Evolutionary conservation across 2,797 vertebrate genomes (phyloP).

Genomic region (Sebastes ruberrimus): DNA sequence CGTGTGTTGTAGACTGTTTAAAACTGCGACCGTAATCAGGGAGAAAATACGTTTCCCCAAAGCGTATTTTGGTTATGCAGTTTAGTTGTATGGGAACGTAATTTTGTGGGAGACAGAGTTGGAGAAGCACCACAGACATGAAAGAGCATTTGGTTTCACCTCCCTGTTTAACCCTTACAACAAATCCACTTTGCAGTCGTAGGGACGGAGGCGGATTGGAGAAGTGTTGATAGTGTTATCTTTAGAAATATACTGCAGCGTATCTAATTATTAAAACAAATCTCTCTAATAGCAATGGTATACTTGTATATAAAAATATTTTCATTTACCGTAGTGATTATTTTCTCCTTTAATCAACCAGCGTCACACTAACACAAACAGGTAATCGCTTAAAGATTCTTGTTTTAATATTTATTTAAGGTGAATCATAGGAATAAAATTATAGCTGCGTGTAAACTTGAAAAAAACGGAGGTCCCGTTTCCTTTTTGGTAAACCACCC

Average conservation of each 20-base stretch:
- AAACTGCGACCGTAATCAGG: too few relatives aligned
- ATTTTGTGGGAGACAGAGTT: too few relatives aligned
- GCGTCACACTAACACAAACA: constrained; percentile 21
- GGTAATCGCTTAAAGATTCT: constrained; percentile 3
- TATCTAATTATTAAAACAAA: constrained; percentile 14
- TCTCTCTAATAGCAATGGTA: neutral
- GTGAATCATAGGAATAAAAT: constrained; percentile 48
- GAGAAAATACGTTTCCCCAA: too few relatives aligned
- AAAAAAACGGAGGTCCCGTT: constrained; percentile 23
- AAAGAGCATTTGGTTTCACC: constrained; percentile 6
- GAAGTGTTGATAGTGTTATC: neutral
- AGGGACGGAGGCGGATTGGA: neutral
- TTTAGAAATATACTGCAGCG: constrained; percentile 12
- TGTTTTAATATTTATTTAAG: constrained; percentile 8
- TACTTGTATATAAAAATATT: constrained; percentile 18
- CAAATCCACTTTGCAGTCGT: neutral
- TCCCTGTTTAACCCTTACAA: neutral
- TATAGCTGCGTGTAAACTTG: constrained; percentile 63
- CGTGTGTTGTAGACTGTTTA: too few relatives aligned
- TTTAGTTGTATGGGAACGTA: too few relatives aligned
- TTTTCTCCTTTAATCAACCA: constrained; percentile 15
- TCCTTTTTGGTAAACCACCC: constrained; percentile 42
- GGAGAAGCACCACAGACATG: constrained; percentile 45
- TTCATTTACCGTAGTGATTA: neutral
- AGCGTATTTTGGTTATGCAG: too few relatives aligned